Evolutionary conservation across 2,113 vertebrate genomes (phyloP).

Genomic region (Sphaerodactylus townsendi): DNA sequence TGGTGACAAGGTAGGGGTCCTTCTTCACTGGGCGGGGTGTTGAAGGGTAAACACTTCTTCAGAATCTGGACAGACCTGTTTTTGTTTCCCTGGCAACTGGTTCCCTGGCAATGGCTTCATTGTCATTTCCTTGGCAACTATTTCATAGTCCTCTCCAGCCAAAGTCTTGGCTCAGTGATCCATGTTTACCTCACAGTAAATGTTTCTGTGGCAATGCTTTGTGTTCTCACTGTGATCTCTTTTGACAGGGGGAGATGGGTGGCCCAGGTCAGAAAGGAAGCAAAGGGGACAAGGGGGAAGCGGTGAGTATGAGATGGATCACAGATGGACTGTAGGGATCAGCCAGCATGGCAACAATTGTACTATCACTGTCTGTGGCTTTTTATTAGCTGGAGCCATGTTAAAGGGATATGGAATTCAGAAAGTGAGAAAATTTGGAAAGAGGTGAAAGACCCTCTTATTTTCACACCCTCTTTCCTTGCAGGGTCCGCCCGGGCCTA

Average conservation of each 20-base stretch:
- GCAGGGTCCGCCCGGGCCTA: slow-evolving; percentile 87
- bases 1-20: slow-evolving; percentile 84
- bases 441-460: not conserved
- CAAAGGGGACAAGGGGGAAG: slow-evolving; percentile 90
- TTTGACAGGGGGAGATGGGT: slow-evolving; percentile 84
- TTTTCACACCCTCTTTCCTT: not conserved
- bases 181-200: not conserved
- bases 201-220: not conserved
- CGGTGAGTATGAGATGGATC: slow-evolving; percentile 71
- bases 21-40: not conserved
- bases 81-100: not conserved
- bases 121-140: too few species aligned
- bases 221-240: not conserved
- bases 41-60: too few species aligned
- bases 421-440: accelerated
- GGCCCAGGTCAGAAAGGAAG: slow-evolving; percentile 88
- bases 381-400: not conserved
- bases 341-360: not conserved
- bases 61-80: not conserved
- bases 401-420: accelerated
- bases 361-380: not conserved
- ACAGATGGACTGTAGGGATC: not conserved
- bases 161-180: not conserved
- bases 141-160: not conserved
- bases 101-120: not conserved